Base-by-base conservation (phyloP, 1,140 invertebrate species). In the Macrosteles quadrilineatus region DNA sequence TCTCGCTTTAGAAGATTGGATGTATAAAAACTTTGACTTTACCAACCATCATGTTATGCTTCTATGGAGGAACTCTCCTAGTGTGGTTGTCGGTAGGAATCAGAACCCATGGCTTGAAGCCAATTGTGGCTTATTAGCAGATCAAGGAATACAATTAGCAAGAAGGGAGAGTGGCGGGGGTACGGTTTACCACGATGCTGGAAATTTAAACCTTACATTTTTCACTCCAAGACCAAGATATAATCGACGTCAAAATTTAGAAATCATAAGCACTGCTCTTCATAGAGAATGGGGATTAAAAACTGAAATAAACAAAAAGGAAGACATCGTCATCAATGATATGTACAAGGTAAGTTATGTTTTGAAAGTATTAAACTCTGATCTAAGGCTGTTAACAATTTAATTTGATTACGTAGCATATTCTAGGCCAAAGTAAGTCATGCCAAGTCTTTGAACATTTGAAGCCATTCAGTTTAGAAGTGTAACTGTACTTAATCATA, bases 41-140 rank as follows among this genome's bases (percentile, higher is more conserved):
- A 85, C 81, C 1, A 87, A 91, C 67, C 88, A 94, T 75, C 91
- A 94, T 78, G 81, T 97, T 0, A 82, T 98, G 75, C 83, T 98
- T 75, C 80, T 98, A 45, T 98, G 95, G 94, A 84, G 88, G 62
- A 99, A 98, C 82, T 84, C 90, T 73, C 96, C 96, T 0, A 92
- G 93, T 78, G 92, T 99, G 59, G 96, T 99, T 0, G 91, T 99
- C 77, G 98, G 98, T 1, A 85, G 94, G 43, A 94, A 98, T 82
- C 97, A 99, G 80, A 99, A 99, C 82, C 95, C 96, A 1, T 99
- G 96, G 91, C 78, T 90, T 21, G 97, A 99, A 81, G 89, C 91
- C 1, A 93, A 98, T 78, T 72, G 81, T 66, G 81, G 86, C 1
- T 83, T 82, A 32, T 74, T 91, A 23, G 78, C 84, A 55, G 84